Base-by-base conservation (phyloP, 1,140 invertebrate genomes). In the Helicoverpa armigera region DNA sequence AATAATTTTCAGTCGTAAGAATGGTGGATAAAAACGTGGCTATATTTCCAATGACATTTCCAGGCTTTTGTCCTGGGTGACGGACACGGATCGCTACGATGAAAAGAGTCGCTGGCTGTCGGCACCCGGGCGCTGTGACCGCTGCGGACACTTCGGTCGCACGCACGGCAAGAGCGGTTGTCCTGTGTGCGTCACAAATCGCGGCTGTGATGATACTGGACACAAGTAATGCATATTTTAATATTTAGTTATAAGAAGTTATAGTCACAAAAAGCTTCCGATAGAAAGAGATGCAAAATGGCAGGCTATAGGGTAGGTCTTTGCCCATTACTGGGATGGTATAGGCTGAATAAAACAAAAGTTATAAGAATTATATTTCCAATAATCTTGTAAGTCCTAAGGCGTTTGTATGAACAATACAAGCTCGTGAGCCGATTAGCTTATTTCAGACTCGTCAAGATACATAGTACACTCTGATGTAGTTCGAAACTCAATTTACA, bases 71-170 rank as follows among this genome's bases (percentile, higher is more conserved):
- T 95, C 94, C 11, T 98, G 97, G 97, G 95, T 94, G 51, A 94
- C 85, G 0, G 95, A 97, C 67, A 84, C 95, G 16, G 81, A 83
- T 14, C 92, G 92, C 58, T 97, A 96, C 87, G 95, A 96, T 50
- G 90, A 92, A 18, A 83, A 95, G 67, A 95, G 96, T 82, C 89
- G 91, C 54, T 95, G 96, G 85, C 88, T 96, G 35, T 90, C 94
- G 16, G 93, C 96, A 88, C 95, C 96, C 82, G 96, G 96, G 77
- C 92, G 96, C 48, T 97, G 97, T 89, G 95, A 95, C 74, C 95
- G 96, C 72, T 98, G 97, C 91, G 97, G 97, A 0, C 97, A 98
- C 90, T 86, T 86, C 23, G 97, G 97, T 1, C 95, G 95, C 60
- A 92, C 91, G 51, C 97, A 97, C 89, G 87, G 90, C 31, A 96